phyloP scores from a whole-genome alignment of 2,113 vertebrate species.

The Centropus bengalensis region DNA sequence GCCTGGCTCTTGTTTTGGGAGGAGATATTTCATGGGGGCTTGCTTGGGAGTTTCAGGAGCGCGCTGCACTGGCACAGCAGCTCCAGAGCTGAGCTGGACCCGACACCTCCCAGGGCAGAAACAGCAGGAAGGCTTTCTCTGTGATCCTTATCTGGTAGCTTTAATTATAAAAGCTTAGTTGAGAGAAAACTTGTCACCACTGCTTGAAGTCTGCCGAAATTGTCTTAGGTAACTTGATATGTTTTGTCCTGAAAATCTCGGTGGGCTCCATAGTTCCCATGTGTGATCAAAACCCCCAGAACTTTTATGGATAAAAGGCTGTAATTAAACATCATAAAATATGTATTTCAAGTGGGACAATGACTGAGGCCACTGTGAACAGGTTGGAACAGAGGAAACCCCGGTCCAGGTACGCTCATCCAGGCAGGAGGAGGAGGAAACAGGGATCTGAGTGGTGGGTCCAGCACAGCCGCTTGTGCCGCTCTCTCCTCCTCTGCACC shows the following conservation, averaged over 20 bases:
- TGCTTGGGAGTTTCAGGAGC: not conserved
- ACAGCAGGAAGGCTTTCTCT: not conserved
- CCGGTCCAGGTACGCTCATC: fast-evolving
- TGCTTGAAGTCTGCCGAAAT: not conserved
- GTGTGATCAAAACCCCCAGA: not conserved
- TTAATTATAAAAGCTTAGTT: not conserved
- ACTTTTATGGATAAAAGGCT: not conserved
- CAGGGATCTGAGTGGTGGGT: fast-evolving
- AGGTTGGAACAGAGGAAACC: not conserved
- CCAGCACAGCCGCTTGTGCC: fast-evolving
- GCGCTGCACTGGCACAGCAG: not conserved
- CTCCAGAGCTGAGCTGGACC: not conserved
- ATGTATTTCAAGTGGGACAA: not conserved
- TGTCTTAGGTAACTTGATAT: not conserved
- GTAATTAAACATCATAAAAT: not conserved
- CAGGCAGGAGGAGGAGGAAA: not conserved
- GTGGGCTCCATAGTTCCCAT: not conserved
- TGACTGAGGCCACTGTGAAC: not conserved
- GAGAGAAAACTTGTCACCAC: not conserved
- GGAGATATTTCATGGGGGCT: not conserved
- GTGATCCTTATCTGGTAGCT: not conserved
- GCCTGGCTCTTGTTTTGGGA: not conserved
- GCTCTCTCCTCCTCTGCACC: not conserved
- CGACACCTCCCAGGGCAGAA: not conserved
- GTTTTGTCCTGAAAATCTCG: not conserved